These are phyloP conservation scores for Engraulis encrasicolus DNA, from an alignment of 2,113 vertebrate species.

Conservation along the genomic window DNA sequence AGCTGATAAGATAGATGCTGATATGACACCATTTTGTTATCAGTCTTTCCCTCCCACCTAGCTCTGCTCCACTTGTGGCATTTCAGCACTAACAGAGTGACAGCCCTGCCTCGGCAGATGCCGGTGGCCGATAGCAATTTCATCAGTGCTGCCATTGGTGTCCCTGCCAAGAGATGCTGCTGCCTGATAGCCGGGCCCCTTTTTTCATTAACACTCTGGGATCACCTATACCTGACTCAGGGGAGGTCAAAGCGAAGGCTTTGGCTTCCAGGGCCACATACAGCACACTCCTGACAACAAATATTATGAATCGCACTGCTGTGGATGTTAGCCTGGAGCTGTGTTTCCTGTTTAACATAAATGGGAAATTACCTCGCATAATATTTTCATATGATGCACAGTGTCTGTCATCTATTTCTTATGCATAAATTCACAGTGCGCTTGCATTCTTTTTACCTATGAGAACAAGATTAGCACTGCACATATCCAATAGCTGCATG, in stretches of 20 bases:
- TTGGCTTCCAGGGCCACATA: background rate
- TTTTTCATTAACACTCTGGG: background rate
- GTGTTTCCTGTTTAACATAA: background rate
- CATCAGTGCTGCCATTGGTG: background rate
- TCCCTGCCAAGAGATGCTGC: background rate
- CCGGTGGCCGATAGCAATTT: background rate
- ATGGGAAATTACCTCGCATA: too few relatives aligned
- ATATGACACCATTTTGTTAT: constrained; percentile 18
- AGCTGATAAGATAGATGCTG: constrained; percentile 3
- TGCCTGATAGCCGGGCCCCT: background rate
- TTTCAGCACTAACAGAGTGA: background rate
- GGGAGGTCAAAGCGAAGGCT: background rate
- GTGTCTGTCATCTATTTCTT: background rate
- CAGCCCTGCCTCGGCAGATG: background rate
- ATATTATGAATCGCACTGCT: background rate
- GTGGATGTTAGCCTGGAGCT: background rate
- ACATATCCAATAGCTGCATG: background rate
- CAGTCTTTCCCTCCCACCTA: background rate
- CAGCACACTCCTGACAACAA: background rate
- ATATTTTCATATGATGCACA: too few relatives aligned
- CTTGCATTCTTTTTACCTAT: background rate
- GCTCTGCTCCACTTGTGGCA: background rate
- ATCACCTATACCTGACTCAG: background rate
- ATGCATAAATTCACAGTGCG: background rate
- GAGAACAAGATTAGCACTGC: background rate